These are phyloP conservation scores for Sarcophaga bullata DNA, from an alignment of 1,140 invertebrate species.

Conservation along the genomic window DNA sequence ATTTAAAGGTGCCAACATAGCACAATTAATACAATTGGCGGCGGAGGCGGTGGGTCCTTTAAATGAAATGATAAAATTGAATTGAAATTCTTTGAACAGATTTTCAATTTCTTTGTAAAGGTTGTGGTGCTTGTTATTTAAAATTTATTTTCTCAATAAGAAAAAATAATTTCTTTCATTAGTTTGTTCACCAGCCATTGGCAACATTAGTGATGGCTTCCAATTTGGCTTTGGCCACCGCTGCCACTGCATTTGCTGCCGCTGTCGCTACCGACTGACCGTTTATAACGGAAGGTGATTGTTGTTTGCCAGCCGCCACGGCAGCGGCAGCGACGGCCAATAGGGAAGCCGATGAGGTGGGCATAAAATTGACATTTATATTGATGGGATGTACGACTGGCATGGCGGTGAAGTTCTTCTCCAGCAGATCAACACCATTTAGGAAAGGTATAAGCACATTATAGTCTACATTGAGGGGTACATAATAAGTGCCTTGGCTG, in stretches of 20 bases:
- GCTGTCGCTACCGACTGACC: conserved; percentile 42
- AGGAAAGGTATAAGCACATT: conserved; percentile 78
- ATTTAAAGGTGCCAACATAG: too few relatives aligned
- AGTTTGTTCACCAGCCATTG: conserved; percentile 53
- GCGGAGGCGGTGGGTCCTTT: not conserved
- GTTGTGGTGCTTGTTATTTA: conserved; percentile 18
- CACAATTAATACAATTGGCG: too few relatives aligned
- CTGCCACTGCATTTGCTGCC: conserved; percentile 50
- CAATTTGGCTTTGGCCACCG: conserved; percentile 57
- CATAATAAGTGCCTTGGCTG: conserved; percentile 88
- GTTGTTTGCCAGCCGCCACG: conserved; percentile 56
- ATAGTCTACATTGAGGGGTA: conserved; percentile 88
- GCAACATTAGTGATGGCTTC: conserved; percentile 52
- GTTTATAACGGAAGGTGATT: conserved; percentile 28
- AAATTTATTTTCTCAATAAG: not conserved
- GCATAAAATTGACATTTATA: conserved; percentile 85
- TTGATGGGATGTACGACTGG: conserved; percentile 86
- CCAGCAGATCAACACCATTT: conserved; percentile 70
- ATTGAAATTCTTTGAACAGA: not conserved
- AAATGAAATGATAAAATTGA: not conserved
- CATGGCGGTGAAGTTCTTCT: conserved; percentile 67
- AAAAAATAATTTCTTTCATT: not conserved
- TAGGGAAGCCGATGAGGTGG: conserved; percentile 51
- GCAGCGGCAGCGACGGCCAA: conserved; percentile 58
- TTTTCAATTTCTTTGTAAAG: not conserved